These are phyloP conservation scores for Conopomorpha cramerella DNA, from an alignment of 1,140 invertebrate genomes.

Conservation along the genomic window DNA sequence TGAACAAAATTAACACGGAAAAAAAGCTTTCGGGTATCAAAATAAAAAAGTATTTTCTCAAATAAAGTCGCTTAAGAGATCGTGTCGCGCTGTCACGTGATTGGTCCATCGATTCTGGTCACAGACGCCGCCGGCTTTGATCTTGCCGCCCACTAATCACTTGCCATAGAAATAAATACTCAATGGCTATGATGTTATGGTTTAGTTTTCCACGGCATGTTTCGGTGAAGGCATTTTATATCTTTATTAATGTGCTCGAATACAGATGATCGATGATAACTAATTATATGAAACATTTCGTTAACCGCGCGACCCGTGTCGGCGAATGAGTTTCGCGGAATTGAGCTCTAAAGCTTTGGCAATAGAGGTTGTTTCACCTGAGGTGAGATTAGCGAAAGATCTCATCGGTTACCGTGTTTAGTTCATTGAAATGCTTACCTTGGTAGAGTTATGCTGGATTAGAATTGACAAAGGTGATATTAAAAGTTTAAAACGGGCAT, in stretches of 20 bases:
- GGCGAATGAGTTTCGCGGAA: too few species aligned
- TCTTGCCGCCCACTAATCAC: constrained; percentile 26
- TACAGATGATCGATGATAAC: constrained; percentile 56
- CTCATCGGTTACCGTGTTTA: too few species aligned
- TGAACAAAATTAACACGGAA: too few species aligned
- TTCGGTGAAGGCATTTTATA: constrained; percentile 44
- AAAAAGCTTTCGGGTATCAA: too few species aligned
- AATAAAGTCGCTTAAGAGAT: constrained; percentile 4
- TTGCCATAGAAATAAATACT: constrained; percentile 7
- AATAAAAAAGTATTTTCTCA: too few species aligned
- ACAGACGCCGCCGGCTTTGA: constrained; percentile 45
- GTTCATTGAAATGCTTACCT: too few species aligned
- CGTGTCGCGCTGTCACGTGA: constrained; percentile 40
- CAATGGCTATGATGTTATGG: constrained; percentile 8
- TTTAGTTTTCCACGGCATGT: constrained; percentile 7
- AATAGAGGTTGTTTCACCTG: too few species aligned
- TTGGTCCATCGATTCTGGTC: constrained; percentile 43
- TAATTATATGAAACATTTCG: constrained; percentile 59
- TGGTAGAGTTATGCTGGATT: too few species aligned
- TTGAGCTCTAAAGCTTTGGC: too few species aligned
- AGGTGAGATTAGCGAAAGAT: too few species aligned
- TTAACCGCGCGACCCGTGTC: constrained; percentile 44
- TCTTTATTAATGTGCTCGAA: constrained; percentile 56
- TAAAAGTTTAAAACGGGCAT: too few species aligned
- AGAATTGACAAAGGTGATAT: too few species aligned